A percentile compares a stretch with the other conserved stretches of the same genome.
Evolutionary conservation across 2,113 vertebrate genomes (phyloP).

Genomic region (Oriolus oriolus): DNA sequence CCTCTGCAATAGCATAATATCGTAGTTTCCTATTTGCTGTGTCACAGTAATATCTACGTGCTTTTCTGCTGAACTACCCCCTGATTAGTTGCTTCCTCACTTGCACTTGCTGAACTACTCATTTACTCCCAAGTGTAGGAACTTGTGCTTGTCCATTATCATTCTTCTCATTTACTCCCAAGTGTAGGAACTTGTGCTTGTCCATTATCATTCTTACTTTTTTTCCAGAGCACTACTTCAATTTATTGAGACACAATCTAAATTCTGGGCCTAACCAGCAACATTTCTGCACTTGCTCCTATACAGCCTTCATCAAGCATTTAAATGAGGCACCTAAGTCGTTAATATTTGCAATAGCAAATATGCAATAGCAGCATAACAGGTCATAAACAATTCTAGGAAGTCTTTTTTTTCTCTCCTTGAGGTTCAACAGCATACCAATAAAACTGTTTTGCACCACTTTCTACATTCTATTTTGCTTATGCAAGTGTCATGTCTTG

Average conservation of each 20-base stretch:
- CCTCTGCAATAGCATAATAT: background rate
- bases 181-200: background rate
- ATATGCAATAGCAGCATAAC: background rate
- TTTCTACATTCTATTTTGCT: background rate
- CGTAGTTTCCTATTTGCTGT: background rate
- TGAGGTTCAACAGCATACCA: background rate
- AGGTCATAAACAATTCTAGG: background rate
- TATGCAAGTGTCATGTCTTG: background rate
- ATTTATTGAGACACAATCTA: background rate
- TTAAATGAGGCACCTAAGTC: background rate
- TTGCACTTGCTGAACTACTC: background rate
- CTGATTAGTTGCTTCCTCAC: background rate
- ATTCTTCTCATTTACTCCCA: background rate
- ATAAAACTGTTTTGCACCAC: background rate
- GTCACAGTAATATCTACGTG: background rate
- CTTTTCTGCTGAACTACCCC: background rate
- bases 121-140: background rate
- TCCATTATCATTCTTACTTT: background rate
- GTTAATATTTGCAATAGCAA: background rate
- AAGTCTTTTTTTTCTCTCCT: background rate
- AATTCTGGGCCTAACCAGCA: background rate
- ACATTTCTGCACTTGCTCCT: background rate
- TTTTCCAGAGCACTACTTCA: background rate
- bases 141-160: background rate
- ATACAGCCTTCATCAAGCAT: background rate